A percentile compares a stretch with the other conserved stretches of the same genome.
phyloP scores from a whole-genome alignment of 2,113 vertebrate genomes.

The Heterotilapia buettikoferi region DNA sequence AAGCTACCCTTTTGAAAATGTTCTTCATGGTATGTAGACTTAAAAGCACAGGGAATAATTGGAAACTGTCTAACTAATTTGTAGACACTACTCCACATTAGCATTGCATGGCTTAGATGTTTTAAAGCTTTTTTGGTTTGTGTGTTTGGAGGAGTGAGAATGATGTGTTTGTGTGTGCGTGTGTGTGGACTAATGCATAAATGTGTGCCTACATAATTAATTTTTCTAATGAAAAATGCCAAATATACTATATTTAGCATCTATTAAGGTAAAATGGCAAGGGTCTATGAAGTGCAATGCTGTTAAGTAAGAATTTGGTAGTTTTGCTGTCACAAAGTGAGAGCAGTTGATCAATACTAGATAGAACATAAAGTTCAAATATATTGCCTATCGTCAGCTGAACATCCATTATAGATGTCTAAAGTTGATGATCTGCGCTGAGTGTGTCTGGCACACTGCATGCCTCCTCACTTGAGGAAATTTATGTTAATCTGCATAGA shows the following conservation, averaged over 20 bases:
- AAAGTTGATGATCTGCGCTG: neutral
- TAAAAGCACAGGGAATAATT: constrained; percentile 45
- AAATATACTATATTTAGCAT: neutral
- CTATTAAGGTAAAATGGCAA: neutral
- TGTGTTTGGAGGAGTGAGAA: neutral
- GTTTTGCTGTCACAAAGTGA: neutral
- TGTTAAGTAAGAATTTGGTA: neutral
- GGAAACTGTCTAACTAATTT: constrained; percentile 27
- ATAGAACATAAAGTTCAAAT: neutral
- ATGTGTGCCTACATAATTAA: neutral
- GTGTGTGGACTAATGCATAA: neutral
- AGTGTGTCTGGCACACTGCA: neutral
- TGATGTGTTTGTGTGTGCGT: neutral
- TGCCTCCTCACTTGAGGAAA: neutral
- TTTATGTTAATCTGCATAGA: constrained; percentile 20
- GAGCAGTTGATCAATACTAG: neutral
- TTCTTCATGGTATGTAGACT: neutral
- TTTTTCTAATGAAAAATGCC: neutral
- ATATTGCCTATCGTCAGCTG: neutral
- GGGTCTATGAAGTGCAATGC: neutral
- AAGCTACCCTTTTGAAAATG: neutral
- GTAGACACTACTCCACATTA: neutral
- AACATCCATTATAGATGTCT: neutral
- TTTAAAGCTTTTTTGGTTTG: neutral
- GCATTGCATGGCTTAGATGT: constrained; percentile 24